A percentile compares a stretch with the other conserved stretches of the same genome.
phyloP scores from a whole-genome alignment of 2,113 vertebrate genomes.

The Sardina pilchardus region DNA sequence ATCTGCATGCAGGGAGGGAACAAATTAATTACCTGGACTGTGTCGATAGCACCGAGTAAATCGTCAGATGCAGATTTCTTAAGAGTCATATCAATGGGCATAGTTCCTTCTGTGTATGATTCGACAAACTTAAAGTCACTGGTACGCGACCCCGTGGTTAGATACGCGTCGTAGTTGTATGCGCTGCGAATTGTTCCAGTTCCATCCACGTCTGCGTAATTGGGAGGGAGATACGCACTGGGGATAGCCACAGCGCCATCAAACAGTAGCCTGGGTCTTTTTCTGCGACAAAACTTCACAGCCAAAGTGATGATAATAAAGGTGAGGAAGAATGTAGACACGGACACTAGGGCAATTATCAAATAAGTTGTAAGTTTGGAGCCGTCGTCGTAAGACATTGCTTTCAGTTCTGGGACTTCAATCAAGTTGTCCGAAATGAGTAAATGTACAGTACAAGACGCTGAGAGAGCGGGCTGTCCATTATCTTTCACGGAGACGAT shows the following conservation, averaged over 20 bases:
- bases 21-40: background rate
- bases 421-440: constrained; percentile 66
- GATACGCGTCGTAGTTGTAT: constrained; percentile 42
- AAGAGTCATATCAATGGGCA: constrained; percentile 23
- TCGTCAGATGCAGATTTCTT: background rate
- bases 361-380: constrained; percentile 55
- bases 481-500: constrained; percentile 35
- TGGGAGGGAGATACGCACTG: constrained; percentile 32
- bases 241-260: constrained; percentile 26
- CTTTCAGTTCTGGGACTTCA: constrained; percentile 63
- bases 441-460: constrained; percentile 41
- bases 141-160: constrained; percentile 36
- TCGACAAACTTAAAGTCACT: constrained; percentile 39
- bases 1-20: no score
- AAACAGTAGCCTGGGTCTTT: constrained; percentile 20
- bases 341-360: constrained; percentile 22
- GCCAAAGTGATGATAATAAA: background rate
- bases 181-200: constrained; percentile 25
- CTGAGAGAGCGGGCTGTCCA: background rate
- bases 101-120: constrained; percentile 37
- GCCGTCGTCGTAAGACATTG: background rate
- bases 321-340: constrained; percentile 19
- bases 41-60: background rate
- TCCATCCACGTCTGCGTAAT: constrained; percentile 20
- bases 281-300: background rate